Percentiles rank a stretch among this genome's conserved stretches.
Conservation (phyloP, 2,888 invertebrate species). For the Scaptomyza tumidula region DNA sequence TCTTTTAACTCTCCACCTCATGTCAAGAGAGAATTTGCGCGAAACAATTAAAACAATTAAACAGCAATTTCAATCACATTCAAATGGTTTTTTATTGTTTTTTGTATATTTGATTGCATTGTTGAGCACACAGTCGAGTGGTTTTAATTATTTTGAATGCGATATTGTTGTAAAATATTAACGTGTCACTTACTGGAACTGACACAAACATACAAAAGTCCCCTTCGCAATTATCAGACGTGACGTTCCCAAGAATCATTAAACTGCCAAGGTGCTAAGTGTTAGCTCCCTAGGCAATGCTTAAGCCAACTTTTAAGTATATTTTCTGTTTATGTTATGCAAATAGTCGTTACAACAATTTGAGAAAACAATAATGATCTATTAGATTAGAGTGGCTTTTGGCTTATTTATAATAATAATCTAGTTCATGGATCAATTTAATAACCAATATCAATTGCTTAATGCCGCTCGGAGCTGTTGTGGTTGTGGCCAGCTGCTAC, state of each 20-base stretch:
- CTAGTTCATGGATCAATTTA: conserved; percentile 2
- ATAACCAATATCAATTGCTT: neutral
- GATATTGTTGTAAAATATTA: conserved; percentile 69
- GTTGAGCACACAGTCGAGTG: conserved; percentile 61
- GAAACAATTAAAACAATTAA: conserved; percentile 62
- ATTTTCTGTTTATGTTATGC: conserved; percentile 1
- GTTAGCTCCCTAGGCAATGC: conserved; percentile 18
- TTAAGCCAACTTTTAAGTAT: neutral
- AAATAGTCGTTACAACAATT: neutral
- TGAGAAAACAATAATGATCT: neutral
- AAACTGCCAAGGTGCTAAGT: conserved; percentile 35
- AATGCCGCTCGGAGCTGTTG: neutral
- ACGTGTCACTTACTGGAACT: conserved; percentile 52
- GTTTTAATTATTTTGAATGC: conserved; percentile 68
- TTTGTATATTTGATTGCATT: conserved; percentile 36
- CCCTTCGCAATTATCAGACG: conserved; percentile 30
- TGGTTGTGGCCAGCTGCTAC: conserved; percentile 9
- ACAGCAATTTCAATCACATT: conserved; percentile 58
- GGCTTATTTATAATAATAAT: neutral
- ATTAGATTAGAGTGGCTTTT: neutral
- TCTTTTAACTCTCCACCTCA: conserved; percentile 17
- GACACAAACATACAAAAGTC: conserved; percentile 10
- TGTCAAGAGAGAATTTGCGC: conserved; percentile 31
- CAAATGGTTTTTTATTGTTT: conserved; percentile 14
- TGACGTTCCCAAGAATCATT: conserved; percentile 45